Evolutionary conservation across 2,888 invertebrate species (phyloP).

Genomic region (Drosophila borborema): DNA sequence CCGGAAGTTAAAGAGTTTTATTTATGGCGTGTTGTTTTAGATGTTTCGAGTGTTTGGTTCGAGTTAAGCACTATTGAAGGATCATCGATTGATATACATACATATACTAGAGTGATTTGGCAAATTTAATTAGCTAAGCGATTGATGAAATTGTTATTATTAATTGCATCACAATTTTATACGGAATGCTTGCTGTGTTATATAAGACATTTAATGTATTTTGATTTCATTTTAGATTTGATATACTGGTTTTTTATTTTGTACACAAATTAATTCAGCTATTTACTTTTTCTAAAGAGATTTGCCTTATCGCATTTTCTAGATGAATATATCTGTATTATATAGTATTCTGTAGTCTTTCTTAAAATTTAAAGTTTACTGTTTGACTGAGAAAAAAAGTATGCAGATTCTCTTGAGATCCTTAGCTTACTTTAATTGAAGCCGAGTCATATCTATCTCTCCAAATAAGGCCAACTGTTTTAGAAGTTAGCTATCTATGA

Average conservation of each 20-base stretch:
- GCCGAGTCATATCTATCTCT: background rate
- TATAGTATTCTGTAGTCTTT: too few relatives aligned
- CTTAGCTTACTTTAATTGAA: background rate
- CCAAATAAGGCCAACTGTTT: background rate
- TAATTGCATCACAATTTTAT: background rate
- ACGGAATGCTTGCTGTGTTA: background rate
- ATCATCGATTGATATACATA: too few relatives aligned
- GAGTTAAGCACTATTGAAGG: background rate
- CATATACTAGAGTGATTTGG: background rate
- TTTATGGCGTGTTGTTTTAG: conserved; percentile 7
- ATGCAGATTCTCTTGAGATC: too few relatives aligned
- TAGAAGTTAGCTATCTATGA: background rate
- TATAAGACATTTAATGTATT: background rate
- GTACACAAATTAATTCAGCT: background rate
- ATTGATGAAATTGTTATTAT: background rate
- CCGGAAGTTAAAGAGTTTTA: conserved; percentile 42
- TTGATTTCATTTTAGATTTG: background rate
- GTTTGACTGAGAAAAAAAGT: background rate
- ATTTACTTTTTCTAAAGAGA: too few relatives aligned
- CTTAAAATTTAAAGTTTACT: background rate
- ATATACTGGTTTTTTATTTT: background rate
- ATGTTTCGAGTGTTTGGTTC: conserved; percentile 1
- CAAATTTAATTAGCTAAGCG: background rate
- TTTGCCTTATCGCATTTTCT: too few relatives aligned
- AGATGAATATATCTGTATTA: too few relatives aligned